These are phyloP conservation scores for Microcebus lehilahytsara DNA, from an alignment of 2,113 vertebrate genomes.

Conservation along the genomic window DNA sequence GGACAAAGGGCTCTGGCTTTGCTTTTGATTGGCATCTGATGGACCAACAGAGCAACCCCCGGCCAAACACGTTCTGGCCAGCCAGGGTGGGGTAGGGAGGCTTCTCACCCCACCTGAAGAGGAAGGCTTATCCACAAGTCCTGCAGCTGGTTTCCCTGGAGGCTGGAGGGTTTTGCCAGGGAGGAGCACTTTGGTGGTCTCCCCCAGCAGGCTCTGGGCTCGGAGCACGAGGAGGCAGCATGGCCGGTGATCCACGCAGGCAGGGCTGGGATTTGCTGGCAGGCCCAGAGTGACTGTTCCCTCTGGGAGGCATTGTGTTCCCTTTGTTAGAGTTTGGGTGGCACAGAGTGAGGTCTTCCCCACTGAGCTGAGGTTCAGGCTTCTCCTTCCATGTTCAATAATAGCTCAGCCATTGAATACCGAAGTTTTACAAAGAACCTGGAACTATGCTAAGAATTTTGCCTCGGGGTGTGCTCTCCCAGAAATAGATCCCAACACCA, in stretches of 20 bases:
- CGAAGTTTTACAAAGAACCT: not conserved
- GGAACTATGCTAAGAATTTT: not conserved
- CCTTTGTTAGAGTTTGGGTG: not conserved
- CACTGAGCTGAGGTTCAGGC: not conserved
- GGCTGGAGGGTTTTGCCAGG: not conserved
- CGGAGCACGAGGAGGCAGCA: not conserved
- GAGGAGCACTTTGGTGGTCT: not conserved
- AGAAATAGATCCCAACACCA: not conserved
- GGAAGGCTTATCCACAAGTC: not conserved
- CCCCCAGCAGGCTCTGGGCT: not conserved
- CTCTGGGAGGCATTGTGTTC: not conserved
- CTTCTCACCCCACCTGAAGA: not conserved
- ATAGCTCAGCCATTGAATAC: not conserved
- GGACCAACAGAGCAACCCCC: not conserved
- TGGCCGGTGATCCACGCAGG: too few relatives aligned
- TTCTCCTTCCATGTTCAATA: not conserved
- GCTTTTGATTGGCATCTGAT: constrained; percentile 22
- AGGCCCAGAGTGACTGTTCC: too few relatives aligned
- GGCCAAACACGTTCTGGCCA: not conserved
- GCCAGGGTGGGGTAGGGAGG: not conserved
- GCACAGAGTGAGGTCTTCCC: not conserved
- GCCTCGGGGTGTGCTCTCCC: not conserved
- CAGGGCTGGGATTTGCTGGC: too few relatives aligned
- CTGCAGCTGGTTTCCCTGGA: not conserved
- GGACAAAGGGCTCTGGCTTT: not conserved